phyloP scores from a whole-genome alignment of 1,140 invertebrate genomes.

The Tetraneura akinire region DNA sequence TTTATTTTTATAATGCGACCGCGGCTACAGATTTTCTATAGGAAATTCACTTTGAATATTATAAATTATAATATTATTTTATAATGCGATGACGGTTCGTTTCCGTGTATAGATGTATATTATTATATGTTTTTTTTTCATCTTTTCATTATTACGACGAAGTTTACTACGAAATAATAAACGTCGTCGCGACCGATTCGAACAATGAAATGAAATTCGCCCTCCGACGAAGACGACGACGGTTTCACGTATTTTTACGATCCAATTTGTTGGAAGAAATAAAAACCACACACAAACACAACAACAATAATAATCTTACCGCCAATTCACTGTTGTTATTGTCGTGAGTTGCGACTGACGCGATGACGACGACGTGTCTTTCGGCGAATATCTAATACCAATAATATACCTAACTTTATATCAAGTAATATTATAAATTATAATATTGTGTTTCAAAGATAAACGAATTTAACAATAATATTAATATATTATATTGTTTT shows the following conservation, averaged over 20 bases:
- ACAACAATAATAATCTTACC: no score
- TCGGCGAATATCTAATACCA: conserved; percentile 1
- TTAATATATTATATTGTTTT: no score
- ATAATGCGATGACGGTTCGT: not conserved
- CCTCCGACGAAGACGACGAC: not conserved
- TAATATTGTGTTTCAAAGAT: no score
- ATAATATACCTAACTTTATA: no score
- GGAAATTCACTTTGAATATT: not conserved
- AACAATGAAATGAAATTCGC: conserved; percentile 33
- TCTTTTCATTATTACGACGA: not conserved
- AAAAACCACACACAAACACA: not conserved
- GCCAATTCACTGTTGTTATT: no score
- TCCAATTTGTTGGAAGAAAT: not conserved
- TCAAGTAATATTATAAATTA: no score
- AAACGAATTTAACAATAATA: no score
- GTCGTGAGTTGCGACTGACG: not conserved
- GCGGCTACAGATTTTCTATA: not conserved
- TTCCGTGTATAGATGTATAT: not conserved
- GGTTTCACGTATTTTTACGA: conserved; percentile 9
- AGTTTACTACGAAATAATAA: not conserved
- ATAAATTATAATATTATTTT: not conserved
- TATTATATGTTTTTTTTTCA: not conserved
- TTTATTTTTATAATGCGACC: not conserved
- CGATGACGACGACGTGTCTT: not conserved
- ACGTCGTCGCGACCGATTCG: not conserved